Evolutionary conservation across 2,797 vertebrate genomes (phyloP).

Genomic region (Morelia viridis): DNA sequence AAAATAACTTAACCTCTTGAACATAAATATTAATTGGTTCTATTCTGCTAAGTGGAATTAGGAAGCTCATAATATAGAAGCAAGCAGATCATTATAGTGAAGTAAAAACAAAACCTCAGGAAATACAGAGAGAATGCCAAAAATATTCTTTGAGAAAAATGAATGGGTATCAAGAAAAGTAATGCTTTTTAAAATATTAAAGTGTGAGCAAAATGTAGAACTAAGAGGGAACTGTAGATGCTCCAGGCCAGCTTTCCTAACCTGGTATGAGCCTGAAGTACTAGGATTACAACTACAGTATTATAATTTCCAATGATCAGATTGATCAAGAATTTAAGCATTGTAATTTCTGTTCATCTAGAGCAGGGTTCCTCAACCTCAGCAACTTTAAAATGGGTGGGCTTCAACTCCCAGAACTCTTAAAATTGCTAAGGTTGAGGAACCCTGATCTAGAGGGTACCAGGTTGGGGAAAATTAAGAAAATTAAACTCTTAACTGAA

Average conservation of each 20-base stretch:
- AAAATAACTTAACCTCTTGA: background rate
- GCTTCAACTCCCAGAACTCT: too few relatives aligned
- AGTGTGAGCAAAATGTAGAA: background rate
- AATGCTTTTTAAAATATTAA: background rate
- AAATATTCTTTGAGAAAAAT: background rate
- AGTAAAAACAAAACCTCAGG: background rate
- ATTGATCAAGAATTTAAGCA: background rate
- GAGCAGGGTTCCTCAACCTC: too few relatives aligned
- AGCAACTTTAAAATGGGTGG: too few relatives aligned
- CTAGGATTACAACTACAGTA: background rate
- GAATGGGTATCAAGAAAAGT: background rate
- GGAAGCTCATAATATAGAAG: background rate
- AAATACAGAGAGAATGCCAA: background rate
- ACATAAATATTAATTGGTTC: background rate
- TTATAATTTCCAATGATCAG: background rate
- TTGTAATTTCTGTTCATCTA: background rate
- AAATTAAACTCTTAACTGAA: background rate
- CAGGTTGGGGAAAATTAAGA: background rate
- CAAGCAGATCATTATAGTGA: background rate
- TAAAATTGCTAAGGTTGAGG: too few relatives aligned
- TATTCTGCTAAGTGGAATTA: background rate
- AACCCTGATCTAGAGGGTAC: background rate
- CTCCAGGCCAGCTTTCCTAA: background rate
- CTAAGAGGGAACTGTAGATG: background rate
- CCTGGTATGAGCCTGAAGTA: background rate